Evolutionary conservation across 2,888 invertebrate genomes (phyloP), one percentile per base, ranked within the genome.

Genomic region (Tanaodytes sp.): DNA sequence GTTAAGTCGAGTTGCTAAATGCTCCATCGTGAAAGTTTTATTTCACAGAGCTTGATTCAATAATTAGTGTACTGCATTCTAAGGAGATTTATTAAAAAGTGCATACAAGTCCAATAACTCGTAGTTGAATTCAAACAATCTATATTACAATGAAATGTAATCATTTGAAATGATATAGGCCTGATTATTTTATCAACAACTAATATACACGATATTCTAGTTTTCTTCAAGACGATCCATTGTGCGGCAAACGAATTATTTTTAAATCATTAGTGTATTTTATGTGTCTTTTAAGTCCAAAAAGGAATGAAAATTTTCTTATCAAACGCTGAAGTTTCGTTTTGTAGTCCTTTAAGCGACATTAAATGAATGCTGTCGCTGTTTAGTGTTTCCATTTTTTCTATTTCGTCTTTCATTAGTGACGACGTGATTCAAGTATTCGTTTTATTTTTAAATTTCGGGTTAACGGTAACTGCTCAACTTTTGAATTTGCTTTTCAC

Each of bases 1-100:
- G 80, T 92, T 94, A 67, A 96, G 89, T 30, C 95, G 89, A 19
- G 94, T 94, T 11, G 94, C 93, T 52, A 96, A 89, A 75, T 94
- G 91, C 80, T 95, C 95, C 94, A 96, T 95, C 83, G 94, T 68
- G 42, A 11, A 42, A 40, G 27, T 20, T 43, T 18, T 19, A 15
- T 45, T 33, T 40, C 2, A 51, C 8, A 33, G 33, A n/a, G 14
- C 2, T 51, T 52, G 14, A 40, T 36, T 48, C 37, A 46, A 42
- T 33, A 43, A 39, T 27, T 19, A 2, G 46, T 49, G 61, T 42
- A 48, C 39, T 61, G 45, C 55, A 42, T 57, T 4, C 43, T 31
- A 40, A 23, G 16, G 61, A 43, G 8, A 11, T 43, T 57, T 42
- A 5, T 40, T 45, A 54, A 61, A 61, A 70, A 65, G 36, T 12